Base-by-base conservation (phyloP, 2,888 invertebrate genomes). In the Caenorhabditis parvicauda region DNA sequence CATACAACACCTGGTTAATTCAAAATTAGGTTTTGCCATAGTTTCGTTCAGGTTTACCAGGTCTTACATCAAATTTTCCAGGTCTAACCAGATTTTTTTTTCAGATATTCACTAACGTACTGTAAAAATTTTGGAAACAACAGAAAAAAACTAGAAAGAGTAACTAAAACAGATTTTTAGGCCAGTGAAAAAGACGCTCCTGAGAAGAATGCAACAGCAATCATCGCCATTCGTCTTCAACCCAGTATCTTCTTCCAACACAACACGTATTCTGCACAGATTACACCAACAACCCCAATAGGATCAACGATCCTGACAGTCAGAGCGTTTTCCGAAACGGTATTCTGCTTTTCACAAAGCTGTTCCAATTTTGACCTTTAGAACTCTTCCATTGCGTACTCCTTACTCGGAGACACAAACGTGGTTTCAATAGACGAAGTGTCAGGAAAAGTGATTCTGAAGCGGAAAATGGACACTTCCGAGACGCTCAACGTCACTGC, bases 121-220 rank as follows among this genome's bases (percentile, higher is more conserved):
- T n/a, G n/a, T n/a, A n/a, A n/a, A n/a, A n/a, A n/a, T n/a, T n/a
- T n/a, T n/a, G n/a, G n/a, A n/a, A n/a, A n/a, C n/a, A n/a, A n/a
- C n/a, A n/a, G 35, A 32, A 32, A n/a, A 12, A 12, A 9, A 9
- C n/a, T 9, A 32, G 35, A n/a, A 32, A 32, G n/a, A 32, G 35
- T 12, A 12, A 32, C 9, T n/a, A 32, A n/a, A 32, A 2, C 27
- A 25, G n/a, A 17, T 41, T 58, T 70, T 29, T 57, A 77, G 77
- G 77, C 77, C 0, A 46, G 56, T 14, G 73, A 77, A 50, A 60
- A 54, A 24, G 66, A 75, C 14, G 60, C 72, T 28, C 69, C 61
- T 1, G 76, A 76, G 29, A 55, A 70, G 27, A 70, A 65, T 28
- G 62, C 76, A 6, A 69, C 72, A 1, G 73, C 77, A 0, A 63